Base-by-base conservation (phyloP, 2,888 invertebrate species). In the Orthosia gothica region DNA sequence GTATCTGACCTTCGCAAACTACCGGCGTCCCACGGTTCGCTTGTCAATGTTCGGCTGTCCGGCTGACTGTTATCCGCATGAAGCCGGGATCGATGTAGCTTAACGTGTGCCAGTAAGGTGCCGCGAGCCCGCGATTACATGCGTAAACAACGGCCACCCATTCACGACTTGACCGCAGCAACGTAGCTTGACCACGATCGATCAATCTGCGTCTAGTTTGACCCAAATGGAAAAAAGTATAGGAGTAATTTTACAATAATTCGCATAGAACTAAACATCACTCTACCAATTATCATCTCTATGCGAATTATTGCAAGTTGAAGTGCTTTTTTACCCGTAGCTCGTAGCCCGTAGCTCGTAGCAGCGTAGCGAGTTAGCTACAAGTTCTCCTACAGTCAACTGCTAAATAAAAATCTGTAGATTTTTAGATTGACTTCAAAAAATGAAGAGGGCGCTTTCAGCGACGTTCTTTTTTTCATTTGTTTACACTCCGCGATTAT, bases 1-100 rank as follows among this genome's bases (percentile, higher is more conserved):
- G 52, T 70, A 65, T 47, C 59, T 79, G 70, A 83, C 79, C 65
- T 79, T 79, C 71, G 54, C 26, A 70, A 68, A 68, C 82, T 82
- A 76, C 45, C 52, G 76, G 40, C 40, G 45, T 78, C 62, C 23
- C 52, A 66, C 62, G 66, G 66, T 59, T 71, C 58, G 54, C 61
- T 57, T 79, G 79, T 80, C 79, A 80, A 40, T 72, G 58, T 76
- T 71, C 45, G 40, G n/a, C 59, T 57, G 57, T 57, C 32, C 52
- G 26, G 55, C 58, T 57, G 63, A 70, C 69, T 61, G 74, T 74
- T 67, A 70, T 67, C 52, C 58, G 52, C 52, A 70, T 67, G 79
- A 54, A 79, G 57, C 52, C 55, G 61, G 57, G 72, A 47, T 65
- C 79, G 55, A 57, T 70, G 64, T 50, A 66, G 79, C 61, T 79